Conservation (phyloP, 2,797 vertebrate species). For the Gallinago stenura region DNA sequence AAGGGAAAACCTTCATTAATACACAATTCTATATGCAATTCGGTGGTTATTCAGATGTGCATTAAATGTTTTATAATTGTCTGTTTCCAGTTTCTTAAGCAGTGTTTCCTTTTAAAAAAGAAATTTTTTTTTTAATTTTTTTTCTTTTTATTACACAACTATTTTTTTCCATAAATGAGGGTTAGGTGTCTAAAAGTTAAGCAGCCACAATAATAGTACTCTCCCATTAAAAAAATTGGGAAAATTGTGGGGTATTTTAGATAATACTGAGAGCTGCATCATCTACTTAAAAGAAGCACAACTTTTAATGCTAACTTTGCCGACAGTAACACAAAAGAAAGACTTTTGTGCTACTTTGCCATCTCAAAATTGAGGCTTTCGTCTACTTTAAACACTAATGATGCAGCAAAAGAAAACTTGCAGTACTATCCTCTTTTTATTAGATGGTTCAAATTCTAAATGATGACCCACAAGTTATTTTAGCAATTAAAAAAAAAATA, state of each 20-base stretch:
- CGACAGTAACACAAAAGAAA: neutral
- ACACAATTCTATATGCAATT: neutral
- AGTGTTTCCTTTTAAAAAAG: neutral
- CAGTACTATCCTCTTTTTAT: neutral
- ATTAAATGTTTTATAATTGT: neutral
- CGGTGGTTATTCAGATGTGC: neutral
- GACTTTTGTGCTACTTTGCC: neutral
- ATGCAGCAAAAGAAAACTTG: neutral
- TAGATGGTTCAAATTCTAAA: neutral
- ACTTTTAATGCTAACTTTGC: neutral
- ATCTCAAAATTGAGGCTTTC: neutral
- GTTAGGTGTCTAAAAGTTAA: neutral
- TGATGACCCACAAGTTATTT: neutral
- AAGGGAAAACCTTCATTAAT: neutral
- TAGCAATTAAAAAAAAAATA: neutral
- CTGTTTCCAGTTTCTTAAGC: neutral
- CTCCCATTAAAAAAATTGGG: neutral
- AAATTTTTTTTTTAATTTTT: neutral
- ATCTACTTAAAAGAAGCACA: neutral
- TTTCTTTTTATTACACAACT: neutral
- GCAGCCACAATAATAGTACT: neutral
- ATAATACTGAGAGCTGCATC: neutral
- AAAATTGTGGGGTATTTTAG: neutral
- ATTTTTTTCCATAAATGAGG: neutral
- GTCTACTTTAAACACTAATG: neutral